These are phyloP conservation scores for Phaethornis superciliosus DNA, from an alignment of 2,113 vertebrate genomes.

Conservation along the genomic window DNA sequence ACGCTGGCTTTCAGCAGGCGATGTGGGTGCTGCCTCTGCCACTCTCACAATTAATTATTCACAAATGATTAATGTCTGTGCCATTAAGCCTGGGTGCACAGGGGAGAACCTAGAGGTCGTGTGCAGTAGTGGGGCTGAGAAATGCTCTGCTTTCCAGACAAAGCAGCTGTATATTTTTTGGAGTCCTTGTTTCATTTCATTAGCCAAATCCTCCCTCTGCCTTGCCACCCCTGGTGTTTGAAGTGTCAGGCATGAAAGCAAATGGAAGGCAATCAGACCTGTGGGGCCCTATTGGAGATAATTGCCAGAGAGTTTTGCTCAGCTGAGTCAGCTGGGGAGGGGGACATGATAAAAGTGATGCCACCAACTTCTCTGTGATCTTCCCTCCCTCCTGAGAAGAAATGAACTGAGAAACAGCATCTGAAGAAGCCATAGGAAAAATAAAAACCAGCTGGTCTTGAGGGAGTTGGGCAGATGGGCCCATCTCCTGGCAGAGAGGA, in stretches of 20 bases:
- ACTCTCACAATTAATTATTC: background rate
- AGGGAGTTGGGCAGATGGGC: background rate
- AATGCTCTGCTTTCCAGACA: background rate
- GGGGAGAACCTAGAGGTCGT: background rate
- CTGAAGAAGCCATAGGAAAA: background rate
- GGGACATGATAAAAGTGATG: background rate
- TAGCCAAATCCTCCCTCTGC: constrained; percentile 13
- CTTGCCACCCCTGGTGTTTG: background rate
- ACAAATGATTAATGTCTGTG: background rate
- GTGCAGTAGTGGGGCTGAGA: background rate
- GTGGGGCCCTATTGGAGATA: constrained; percentile 33
- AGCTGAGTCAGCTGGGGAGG: background rate
- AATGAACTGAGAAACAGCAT: background rate
- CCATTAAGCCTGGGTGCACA: background rate
- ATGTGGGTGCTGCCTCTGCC: background rate
- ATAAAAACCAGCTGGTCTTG: background rate
- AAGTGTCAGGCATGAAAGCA: constrained; percentile 57
- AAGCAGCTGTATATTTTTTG: background rate
- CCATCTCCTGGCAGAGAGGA: background rate
- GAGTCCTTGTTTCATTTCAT: background rate
- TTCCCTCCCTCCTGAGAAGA: background rate
- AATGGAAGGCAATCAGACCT: constrained; percentile 37
- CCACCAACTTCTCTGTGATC: constrained; percentile 16
- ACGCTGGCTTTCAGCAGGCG: background rate
- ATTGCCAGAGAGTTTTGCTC: constrained; percentile 20